A percentile compares a stretch with the other conserved stretches of the same genome.
phyloP scores from a whole-genome alignment of 2,113 vertebrate genomes.

The Deroptyus accipitrinus region DNA sequence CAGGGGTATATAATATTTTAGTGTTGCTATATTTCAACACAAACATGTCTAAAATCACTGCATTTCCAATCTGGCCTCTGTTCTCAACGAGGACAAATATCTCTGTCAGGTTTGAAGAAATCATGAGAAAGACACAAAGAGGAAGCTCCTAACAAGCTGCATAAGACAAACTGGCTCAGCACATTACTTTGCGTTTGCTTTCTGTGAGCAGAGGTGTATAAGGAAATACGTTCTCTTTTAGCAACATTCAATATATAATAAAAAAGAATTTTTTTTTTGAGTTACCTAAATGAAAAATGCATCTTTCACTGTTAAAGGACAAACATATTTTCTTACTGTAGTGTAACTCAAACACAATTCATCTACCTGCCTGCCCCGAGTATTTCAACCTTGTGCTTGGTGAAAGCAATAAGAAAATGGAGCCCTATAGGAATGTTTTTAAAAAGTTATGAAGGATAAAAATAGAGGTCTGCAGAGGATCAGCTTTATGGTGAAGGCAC shows the following conservation, averaged over 20 bases:
- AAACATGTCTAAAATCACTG: not conserved
- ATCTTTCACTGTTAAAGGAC: constrained; percentile 25
- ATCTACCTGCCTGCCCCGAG: not conserved
- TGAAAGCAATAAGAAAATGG: constrained; percentile 20
- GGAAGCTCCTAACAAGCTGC: not conserved
- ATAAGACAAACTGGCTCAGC: not conserved
- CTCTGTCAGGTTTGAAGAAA: not conserved
- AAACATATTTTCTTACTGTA: constrained; percentile 24
- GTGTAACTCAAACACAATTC: constrained; percentile 27
- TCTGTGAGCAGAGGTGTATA: not conserved
- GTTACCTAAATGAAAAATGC: constrained; percentile 15
- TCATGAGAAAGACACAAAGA: not conserved
- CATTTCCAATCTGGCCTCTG: not conserved
- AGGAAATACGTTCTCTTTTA: constrained; percentile 30
- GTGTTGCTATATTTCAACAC: not conserved
- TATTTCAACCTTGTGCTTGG: not conserved
- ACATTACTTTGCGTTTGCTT: constrained; percentile 14
- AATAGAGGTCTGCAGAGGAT: constrained; percentile 18
- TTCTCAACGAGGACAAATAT: not conserved
- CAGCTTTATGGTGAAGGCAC: not conserved
- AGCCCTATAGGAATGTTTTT: not conserved
- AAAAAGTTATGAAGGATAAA: constrained; percentile 1
- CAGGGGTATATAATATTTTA: not conserved
- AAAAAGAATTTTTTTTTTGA: constrained; percentile 29
- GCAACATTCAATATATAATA: constrained; percentile 8